Conservation (phyloP, 1,140 invertebrate species). For the Zaprionus africanus region DNA sequence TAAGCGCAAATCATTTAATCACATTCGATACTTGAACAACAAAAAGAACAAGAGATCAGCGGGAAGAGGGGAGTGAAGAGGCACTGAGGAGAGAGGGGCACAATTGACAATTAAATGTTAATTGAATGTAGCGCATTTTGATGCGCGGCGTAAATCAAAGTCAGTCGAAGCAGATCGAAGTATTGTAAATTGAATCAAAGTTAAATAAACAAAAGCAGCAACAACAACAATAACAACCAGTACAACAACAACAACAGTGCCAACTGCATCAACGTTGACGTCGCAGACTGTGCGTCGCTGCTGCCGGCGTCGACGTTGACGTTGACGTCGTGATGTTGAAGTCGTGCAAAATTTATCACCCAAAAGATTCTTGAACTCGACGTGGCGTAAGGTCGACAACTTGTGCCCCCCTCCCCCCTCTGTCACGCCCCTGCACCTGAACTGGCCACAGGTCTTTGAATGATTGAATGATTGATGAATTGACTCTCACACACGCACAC, state of each 20-base stretch:
- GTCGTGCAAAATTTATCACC: constrained; percentile 45
- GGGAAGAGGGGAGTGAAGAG: no score
- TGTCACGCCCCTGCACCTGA: not conserved
- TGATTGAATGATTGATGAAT: constrained; percentile 34
- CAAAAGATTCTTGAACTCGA: constrained; percentile 51
- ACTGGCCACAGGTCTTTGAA: not conserved
- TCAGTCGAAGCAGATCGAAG: constrained; percentile 22
- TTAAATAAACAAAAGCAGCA: constrained; percentile 20
- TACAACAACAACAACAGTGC: not conserved
- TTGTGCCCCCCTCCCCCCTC: not conserved
- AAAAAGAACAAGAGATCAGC: not conserved
- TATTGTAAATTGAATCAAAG: constrained; percentile 11
- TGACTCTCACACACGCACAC: not conserved
- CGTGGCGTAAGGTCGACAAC: constrained; percentile 40
- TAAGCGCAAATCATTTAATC: constrained; percentile 22
- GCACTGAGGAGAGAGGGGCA: not conserved
- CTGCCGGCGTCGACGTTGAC: not conserved
- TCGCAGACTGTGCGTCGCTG: not conserved
- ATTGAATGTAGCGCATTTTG: constrained; percentile 20
- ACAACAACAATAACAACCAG: not conserved
- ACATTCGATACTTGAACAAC: constrained; percentile 18
- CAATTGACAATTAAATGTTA: constrained; percentile 31
- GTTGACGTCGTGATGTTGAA: not conserved
- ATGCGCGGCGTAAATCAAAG: constrained; percentile 23
- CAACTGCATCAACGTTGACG: not conserved